Evolutionary conservation across 1,140 invertebrate genomes (phyloP), one percentile per base, ranked within the genome.

Genomic region (Drosophila pallidifrons): DNA sequence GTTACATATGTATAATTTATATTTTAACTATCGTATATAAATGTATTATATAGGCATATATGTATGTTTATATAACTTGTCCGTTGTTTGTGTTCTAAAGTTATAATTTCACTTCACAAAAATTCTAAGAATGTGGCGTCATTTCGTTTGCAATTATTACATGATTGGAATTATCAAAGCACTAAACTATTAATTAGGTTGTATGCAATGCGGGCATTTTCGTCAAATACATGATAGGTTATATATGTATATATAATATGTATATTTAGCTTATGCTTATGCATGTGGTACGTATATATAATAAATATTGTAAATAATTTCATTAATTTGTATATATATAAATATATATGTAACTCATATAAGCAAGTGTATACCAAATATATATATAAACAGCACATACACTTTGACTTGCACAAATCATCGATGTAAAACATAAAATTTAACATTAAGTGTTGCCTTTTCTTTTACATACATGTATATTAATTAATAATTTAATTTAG

Each of bases 241-340:
- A 64, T 68, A 64, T 77, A 64, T 54, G 57, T 52, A 61, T 41
- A 10, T 65, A 65, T 35, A 67, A 55, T 71, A 69, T 69, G 54
- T 71, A 76, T 66, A 63, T 69, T 43, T 60, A 61, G 41, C 51
- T 75, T 70, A 75, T 51, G 73, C 68, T 45, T 72, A 72, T 74
- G 70, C 59, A 72, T 55, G 73, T 71, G 60, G 51, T 75, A 75
- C 38, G 60, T 59, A 59, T 71, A 71, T 70, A 71, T 76, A 71
- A 81, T 81, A 81, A 75, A 72, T 75, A 80, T 79, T 79, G 54
- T 68, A 70, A 72, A 78, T 79, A 63, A 75, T 65, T 67, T 67
- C 41, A 71, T 76, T 71, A 51, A 66, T 38, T 38, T 38, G 35
- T 38, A 38, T 38, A 38, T 67, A 68, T 58, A 52, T 65, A 25